Base-by-base conservation (phyloP, 2,888 invertebrate species). In the Cephonodes hylas region DNA sequence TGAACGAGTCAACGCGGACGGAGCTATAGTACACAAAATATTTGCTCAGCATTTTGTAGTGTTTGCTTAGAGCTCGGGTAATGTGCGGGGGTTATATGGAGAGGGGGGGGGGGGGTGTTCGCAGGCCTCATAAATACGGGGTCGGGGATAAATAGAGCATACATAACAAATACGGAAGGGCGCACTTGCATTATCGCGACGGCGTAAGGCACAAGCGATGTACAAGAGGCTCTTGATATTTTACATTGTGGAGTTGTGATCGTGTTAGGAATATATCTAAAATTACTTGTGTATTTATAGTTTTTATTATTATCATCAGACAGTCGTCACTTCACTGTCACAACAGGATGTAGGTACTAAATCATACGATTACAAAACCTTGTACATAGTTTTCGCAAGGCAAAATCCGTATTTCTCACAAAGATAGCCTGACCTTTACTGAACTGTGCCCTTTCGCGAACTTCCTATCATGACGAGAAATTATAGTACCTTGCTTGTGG, bases 71-170 rank as follows among this genome's bases (percentile, higher is more conserved):
- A 23, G 63, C 62, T 64, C 63, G 56, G 64, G 56, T 38, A 67
- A 63, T 66, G 45, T n/a, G 59, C 45, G 31, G 6, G 2, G 44
- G n/a, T 13, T 15, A n/a, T n/a, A n/a, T n/a, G n/a, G n/a, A n/a
- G n/a, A n/a, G n/a, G 56, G 27, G 44, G 10, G 8, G 27, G 27
- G 22, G 46, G 10, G 23, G 64, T 68, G 60, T 64, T 65, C 66
- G 46, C 38, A 46, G 66, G 67, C 65, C 70, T 69, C 70, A 71
- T 72, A 75, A 72, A 76, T 73, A 76, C 72, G 69, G 64, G 64
- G 65, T 64, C 66, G 71, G 46, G 62, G 69, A 73, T 80, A 81
- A 81, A 79, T 78, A 80, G 78, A 78, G 79, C 82, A 71, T 72
- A 73, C 72, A 74, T 77, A 80, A 79, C 76, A 70, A 77, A 76